Percentiles rank a stretch among this genome's conserved stretches.
Evolutionary conservation across 2,888 invertebrate species (phyloP).

Genomic region (Tridacna crocea): DNA sequence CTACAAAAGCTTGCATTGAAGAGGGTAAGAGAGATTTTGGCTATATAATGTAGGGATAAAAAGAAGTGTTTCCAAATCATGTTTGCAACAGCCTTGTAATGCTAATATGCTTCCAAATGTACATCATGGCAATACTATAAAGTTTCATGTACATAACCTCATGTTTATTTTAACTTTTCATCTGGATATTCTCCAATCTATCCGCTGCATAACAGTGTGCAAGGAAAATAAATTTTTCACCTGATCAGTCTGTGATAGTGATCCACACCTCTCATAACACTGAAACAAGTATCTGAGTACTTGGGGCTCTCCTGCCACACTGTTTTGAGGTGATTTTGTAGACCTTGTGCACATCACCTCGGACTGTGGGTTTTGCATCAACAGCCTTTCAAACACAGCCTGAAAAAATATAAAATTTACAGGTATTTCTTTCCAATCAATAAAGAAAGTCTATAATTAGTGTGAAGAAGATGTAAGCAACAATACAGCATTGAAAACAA

Average conservation of each 20-base stretch:
- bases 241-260: conserved; percentile 30
- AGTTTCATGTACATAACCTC: no score
- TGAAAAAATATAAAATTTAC: conserved; percentile 56
- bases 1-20: no score
- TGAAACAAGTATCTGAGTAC: conserved; percentile 77
- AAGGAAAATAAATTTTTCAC: conserved; percentile 32
- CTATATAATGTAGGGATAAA: no score
- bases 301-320: conserved; percentile 71
- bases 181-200: not conserved
- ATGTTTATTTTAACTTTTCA: not conserved
- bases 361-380: conserved; percentile 70
- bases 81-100: no score
- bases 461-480: no score
- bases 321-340: conserved; percentile 8
- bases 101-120: no score
- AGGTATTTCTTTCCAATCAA: no score
- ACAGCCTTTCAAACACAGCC: conserved; percentile 81
- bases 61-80: no score
- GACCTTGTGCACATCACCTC: conserved; percentile 56
- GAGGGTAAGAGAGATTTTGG: no score
- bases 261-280: conserved; percentile 68
- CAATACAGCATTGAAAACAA: no score
- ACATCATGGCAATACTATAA: no score
- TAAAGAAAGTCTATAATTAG: no score
- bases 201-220: not conserved